Conservation (phyloP, 2,888 invertebrate species). For the Calameuta pallipes region DNA sequence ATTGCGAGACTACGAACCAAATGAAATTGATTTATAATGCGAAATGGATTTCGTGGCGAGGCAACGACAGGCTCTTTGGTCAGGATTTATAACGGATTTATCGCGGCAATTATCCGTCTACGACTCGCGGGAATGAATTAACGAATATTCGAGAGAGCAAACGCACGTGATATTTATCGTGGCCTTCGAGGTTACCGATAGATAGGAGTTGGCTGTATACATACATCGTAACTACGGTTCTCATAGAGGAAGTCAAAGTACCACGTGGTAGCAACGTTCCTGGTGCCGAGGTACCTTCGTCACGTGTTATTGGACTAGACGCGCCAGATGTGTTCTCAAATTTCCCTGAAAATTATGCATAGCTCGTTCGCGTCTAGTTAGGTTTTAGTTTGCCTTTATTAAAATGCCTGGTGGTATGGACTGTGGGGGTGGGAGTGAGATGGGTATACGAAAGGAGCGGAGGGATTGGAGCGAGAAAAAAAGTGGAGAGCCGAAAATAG, state of each 20-base stretch:
- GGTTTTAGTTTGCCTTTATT: slow-evolving; percentile 40
- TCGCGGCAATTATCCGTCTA: slow-evolving; percentile 58
- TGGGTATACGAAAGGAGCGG: neutral
- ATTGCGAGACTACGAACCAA: neutral
- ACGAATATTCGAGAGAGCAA: slow-evolving; percentile 41
- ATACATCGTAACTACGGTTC: neutral
- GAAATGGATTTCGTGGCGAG: slow-evolving; percentile 54
- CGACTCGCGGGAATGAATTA: slow-evolving; percentile 25
- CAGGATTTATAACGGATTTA: slow-evolving; percentile 58
- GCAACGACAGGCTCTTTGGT: slow-evolving; percentile 48
- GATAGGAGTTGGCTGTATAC: neutral
- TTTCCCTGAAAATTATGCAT: slow-evolving; percentile 43
- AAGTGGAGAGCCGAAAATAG: slow-evolving; percentile 23
- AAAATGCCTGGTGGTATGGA: slow-evolving; percentile 24
- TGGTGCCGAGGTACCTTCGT: neutral
- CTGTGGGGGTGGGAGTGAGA: slow-evolving; percentile 8
- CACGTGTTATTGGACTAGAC: neutral
- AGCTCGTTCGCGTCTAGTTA: slow-evolving; percentile 35
- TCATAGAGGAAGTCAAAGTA: neutral
- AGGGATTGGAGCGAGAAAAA: slow-evolving; percentile 7
- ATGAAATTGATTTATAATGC: slow-evolving; percentile 54
- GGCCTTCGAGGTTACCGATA: neutral
- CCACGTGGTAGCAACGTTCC: slow-evolving; percentile 7
- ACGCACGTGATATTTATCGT: neutral
- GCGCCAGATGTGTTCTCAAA: slow-evolving; percentile 35